Evolutionary conservation across 2,888 invertebrate genomes (phyloP).

Genomic region (Bimastos eiseni): DNA sequence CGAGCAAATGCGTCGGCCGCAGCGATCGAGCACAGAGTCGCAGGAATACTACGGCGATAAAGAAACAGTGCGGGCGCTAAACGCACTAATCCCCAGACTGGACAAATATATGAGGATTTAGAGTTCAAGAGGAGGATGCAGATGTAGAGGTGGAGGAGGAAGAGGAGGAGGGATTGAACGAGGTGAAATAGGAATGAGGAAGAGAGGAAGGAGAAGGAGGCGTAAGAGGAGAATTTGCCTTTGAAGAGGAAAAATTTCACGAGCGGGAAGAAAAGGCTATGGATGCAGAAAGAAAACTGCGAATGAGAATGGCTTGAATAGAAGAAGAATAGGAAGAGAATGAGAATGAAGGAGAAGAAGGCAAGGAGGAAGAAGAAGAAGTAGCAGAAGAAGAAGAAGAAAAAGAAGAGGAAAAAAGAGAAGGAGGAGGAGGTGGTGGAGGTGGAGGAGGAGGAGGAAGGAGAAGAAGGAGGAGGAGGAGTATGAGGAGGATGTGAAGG

Average conservation of each 20-base stretch:
- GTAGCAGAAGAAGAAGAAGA: not conserved
- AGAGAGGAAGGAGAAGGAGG: not conserved
- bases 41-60: not conserved
- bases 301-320: not conserved
- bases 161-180: not conserved
- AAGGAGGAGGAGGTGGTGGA: not conserved
- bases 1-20: not conserved
- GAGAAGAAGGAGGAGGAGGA: no score
- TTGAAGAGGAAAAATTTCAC: no score
- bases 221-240: no score
- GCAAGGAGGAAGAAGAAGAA: not conserved
- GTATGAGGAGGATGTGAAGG: no score
- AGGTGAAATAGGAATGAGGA: not conserved
- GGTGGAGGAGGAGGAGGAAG: not conserved
- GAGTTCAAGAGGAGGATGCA: not conserved
- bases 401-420: not conserved
- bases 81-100: slow-evolving; percentile 16
- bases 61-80: slow-evolving; percentile 21
- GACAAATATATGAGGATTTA: slow-evolving; percentile 15
- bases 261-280: no score
- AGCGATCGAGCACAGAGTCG: not conserved
- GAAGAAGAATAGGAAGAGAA: not conserved
- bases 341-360: not conserved
- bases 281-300: not conserved
- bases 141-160: not conserved